Evolutionary conservation across 1,140 invertebrate genomes (phyloP), one percentile per base, ranked within the genome.

Genomic region (Pseudomyrmex dendroicus): DNA sequence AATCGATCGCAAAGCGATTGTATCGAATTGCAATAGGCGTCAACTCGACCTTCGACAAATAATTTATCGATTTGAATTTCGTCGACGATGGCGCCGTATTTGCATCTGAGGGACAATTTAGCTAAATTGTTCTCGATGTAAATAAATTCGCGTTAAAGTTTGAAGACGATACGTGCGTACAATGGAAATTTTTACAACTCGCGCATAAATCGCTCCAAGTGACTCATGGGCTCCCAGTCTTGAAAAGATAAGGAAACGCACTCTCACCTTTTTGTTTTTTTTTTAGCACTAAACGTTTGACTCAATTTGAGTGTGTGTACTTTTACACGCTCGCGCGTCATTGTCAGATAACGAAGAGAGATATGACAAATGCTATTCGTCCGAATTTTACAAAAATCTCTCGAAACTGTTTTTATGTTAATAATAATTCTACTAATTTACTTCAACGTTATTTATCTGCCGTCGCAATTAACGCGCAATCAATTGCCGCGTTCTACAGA

Each of bases 211-310:
- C n/a, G 35, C 3, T 64, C 22, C 46, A 12, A 54, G 5, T 67
- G 48, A 77, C 2, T 77, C 62, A 76, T 20, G 0, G 12, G n/a
- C 25, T 44, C 15, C 9, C n/a, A 20, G 62, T 44, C 48, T 66
- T 64, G n/a, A 46, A 12, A n/a, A 20, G 62, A 54, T 54, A 77
- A 66, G 0, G 13, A 35, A 64, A 54, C 35, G 35, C 35, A 35
- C 5, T 35, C 35, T 35, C 35, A n/a, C 17, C 52, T 54, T 22
- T 22, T 22, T 22, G 0, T 22, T 35, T 44, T 9, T 12, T 17
- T n/a, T 67, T 76, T 35, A 15, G 20, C 9, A 9, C 8, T 2
- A 77, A 15, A 77, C 25, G 12, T 13, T 63, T 22, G 46, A 74
- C 2, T 17, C 8, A 8, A 73, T 12, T 73, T 25, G 3, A 66